These are phyloP conservation scores for Pangasianodon gigas DNA, from an alignment of 2,113 vertebrate species.

Conservation along the genomic window DNA sequence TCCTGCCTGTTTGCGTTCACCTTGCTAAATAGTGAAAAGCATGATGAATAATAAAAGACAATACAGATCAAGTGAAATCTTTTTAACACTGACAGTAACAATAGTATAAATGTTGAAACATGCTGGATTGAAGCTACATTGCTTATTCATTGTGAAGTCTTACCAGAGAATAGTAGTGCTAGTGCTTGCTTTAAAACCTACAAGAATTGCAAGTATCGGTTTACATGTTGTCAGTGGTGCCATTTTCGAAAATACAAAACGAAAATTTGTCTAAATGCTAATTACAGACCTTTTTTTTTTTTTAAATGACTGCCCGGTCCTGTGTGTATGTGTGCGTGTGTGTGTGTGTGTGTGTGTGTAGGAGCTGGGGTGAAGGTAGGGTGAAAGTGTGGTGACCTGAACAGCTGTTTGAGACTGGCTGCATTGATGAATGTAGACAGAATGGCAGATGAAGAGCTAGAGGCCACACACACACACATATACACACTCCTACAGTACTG, in stretches of 20 bases:
- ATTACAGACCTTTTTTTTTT: background rate
- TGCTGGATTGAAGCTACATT: background rate
- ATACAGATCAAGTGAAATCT: background rate
- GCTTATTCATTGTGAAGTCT: background rate
- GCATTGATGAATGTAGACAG: constrained; percentile 22
- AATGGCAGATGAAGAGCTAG: constrained; percentile 19
- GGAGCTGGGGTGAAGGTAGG: background rate
- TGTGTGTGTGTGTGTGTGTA: constrained; percentile 36
- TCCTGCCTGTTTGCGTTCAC: background rate
- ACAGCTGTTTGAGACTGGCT: constrained; percentile 43
- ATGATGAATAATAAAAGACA: background rate
- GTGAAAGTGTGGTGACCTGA: constrained; percentile 28
- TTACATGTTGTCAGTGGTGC: background rate
- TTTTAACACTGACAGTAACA: background rate
- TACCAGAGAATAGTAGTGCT: background rate
- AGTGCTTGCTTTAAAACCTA: background rate
- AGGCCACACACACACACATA: constrained; percentile 9
- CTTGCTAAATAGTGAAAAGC: background rate
- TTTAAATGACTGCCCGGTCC: background rate
- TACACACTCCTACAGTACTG: background rate
- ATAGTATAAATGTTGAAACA: background rate
- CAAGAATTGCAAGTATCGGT: background rate
- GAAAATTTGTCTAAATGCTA: background rate
- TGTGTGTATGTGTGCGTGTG: constrained; percentile 12
- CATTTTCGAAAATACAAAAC: background rate